Conservation (phyloP, 2,888 invertebrate genomes). For the Epistrophe grossulariae region DNA sequence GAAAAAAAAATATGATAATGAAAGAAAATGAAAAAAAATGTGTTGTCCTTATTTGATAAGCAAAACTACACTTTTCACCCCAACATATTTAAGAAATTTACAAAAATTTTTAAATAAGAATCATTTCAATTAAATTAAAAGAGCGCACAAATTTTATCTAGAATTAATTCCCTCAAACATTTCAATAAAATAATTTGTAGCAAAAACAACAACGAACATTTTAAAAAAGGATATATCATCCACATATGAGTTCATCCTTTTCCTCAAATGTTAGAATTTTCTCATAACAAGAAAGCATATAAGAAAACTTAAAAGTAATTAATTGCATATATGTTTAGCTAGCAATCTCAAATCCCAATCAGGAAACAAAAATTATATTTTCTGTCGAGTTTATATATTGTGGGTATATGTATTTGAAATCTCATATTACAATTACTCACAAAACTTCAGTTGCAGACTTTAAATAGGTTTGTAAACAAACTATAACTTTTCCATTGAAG, state of each 20-base stretch:
- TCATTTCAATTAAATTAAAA: neutral
- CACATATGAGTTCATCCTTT: neutral
- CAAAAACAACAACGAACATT: neutral
- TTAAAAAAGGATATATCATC: too few species aligned
- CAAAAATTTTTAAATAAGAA: neutral
- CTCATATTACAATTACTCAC: conserved; percentile 42
- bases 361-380: conserved; percentile 39
- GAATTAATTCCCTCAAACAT: neutral
- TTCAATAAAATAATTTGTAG: neutral
- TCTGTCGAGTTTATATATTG: conserved; percentile 15
- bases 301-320: conserved; percentile 31
- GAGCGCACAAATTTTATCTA: neutral
- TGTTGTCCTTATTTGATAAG: too few species aligned
- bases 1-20: too few species aligned
- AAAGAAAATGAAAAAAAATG: too few species aligned
- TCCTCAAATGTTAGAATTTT: neutral
- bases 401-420: conserved; percentile 15
- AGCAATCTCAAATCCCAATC: conserved; percentile 34
- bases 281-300: conserved; percentile 1
- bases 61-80: too few species aligned
- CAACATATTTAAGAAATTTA: too few species aligned
- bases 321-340: neutral
- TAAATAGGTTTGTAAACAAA: neutral
- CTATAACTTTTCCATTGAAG: neutral
- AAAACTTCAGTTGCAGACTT: conserved; percentile 38